A percentile compares a stretch with the other conserved stretches of the same genome.
These are phyloP conservation scores for Caretta caretta DNA, from an alignment of 2,113 vertebrate species.

Conservation along the genomic window DNA sequence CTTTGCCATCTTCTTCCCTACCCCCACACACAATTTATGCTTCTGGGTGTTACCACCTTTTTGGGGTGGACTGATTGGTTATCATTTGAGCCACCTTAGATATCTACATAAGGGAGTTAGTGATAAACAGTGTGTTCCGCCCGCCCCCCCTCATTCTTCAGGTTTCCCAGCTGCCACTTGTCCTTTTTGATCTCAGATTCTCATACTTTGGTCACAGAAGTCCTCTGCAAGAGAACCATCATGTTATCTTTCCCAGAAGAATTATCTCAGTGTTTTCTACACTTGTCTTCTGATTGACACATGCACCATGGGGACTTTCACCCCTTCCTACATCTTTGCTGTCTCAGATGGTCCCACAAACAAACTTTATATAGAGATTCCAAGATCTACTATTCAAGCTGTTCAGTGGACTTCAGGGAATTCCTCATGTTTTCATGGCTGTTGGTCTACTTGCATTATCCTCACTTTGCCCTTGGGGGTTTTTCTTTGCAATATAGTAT, in stretches of 20 bases:
- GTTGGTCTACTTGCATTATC: not conserved
- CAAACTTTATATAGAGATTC: not conserved
- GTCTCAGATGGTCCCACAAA: not conserved
- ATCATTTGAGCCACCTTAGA: not conserved
- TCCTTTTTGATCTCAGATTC: not conserved
- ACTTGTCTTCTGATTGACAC: not conserved
- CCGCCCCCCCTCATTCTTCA: not conserved
- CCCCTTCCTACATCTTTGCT: not conserved
- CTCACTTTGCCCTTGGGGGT: not conserved
- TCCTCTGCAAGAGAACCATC: not conserved
- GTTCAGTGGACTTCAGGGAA: not conserved
- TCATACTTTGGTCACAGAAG: not conserved
- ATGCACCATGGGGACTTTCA: not conserved
- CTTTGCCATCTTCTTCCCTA: no score
- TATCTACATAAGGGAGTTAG: not conserved
- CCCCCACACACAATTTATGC: not conserved
- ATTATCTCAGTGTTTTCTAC: not conserved
- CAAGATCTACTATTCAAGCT: not conserved
- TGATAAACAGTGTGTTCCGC: not conserved
- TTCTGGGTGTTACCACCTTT: not conserved
- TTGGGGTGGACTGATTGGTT: not conserved
- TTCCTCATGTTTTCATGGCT: not conserved
- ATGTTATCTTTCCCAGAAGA: not conserved
- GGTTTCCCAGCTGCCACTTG: not conserved
- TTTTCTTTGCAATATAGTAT: not conserved